Evolutionary conservation across 2,113 vertebrate genomes (phyloP), one percentile per base, ranked within the genome.

Genomic region (Meles meles): DNA sequence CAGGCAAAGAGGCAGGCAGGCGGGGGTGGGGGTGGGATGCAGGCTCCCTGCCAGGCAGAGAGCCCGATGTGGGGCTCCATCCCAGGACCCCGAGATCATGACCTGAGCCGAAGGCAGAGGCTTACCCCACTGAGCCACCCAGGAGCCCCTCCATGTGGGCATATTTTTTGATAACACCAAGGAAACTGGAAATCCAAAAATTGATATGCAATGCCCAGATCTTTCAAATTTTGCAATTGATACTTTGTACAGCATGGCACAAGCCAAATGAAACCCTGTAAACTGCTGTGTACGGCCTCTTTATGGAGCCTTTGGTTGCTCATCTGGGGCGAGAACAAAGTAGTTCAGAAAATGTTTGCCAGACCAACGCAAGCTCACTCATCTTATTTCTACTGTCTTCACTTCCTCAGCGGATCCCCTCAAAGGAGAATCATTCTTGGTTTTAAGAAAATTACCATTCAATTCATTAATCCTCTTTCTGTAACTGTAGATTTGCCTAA

Each of bases 101-200:
- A 55, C 52, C 52, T 55, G 5, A 55, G 17, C 52, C 6, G 15
- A 55, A 55, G 52, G 52, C 52, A 55, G 52, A 55, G 17, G 52
- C 52, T 55, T 55, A 55, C 15, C 17, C 52, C 52, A 18, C 17
- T 55, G 52, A 55, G 17, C 52, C 52, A 55, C 17, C 5, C 52
- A 55, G 52, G 52, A 0, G 17, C 52, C 52, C 52, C 52, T 18
- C 52, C 52, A 55, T 55, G 52, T 55, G 52, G 49, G 39, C 5
- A 9, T 52, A 29, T 42, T 49, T 91, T 89, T 72, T 55, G 83
- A 63, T 87, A 96, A 90, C 20, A 47, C 6, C 65, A 82, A 94
- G 37, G 2, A 85, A 96, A 83, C 7, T 27, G 55, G 81, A 93
- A 97, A 87, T 95, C 42, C 61, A 79, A 89, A 72, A 27, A 63